Conservation (phyloP, 2,113 vertebrate genomes). For the Gopherus evgoodei region DNA sequence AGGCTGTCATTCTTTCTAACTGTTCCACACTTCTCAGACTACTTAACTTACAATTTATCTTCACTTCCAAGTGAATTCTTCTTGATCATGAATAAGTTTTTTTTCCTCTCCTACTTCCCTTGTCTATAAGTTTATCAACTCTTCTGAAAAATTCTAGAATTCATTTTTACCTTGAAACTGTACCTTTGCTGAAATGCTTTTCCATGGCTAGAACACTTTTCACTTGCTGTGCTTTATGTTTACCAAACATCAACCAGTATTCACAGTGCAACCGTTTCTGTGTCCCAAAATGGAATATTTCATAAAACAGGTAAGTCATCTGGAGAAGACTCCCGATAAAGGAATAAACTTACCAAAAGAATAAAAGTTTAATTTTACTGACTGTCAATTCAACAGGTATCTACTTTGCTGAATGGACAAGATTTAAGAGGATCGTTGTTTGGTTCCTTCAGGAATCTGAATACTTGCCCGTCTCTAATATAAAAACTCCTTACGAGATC, state of each 20-base stretch:
- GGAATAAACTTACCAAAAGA: background rate
- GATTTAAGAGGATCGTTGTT: background rate
- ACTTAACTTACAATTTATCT: constrained; percentile 8
- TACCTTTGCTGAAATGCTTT: background rate
- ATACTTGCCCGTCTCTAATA: background rate
- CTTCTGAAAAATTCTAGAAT: background rate
- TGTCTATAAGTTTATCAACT: background rate
- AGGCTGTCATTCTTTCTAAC: background rate
- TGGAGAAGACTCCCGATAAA: background rate
- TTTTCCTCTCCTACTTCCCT: background rate
- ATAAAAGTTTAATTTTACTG: background rate
- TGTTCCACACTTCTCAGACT: fast-evolving
- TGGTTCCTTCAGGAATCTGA: background rate
- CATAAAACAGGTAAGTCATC: background rate
- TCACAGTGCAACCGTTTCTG: background rate
- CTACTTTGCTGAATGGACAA: background rate
- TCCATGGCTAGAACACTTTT: background rate
- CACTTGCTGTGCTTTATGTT: background rate
- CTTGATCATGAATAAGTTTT: background rate
- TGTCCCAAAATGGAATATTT: background rate
- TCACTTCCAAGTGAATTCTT: background rate
- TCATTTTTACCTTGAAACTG: background rate
- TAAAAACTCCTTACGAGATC: background rate
- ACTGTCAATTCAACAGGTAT: background rate
- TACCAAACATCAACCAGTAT: background rate